Evolutionary conservation across 2,888 invertebrate genomes (phyloP), one percentile per base, ranked within the genome.

Genomic region (Andrena dorsata): DNA sequence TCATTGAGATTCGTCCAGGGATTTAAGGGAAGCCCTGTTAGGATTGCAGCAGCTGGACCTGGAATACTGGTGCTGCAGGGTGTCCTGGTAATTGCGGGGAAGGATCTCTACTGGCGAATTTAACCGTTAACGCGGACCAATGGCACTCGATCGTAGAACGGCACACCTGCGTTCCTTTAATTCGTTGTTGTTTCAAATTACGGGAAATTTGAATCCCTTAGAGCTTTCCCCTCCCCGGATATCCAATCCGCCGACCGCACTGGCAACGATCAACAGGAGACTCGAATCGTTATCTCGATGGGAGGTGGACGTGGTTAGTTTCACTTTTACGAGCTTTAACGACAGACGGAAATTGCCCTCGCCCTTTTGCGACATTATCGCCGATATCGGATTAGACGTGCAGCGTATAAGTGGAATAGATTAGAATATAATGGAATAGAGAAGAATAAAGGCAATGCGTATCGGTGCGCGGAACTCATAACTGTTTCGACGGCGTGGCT

Each of bases 11-110:
- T 77, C 53, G 69, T 73, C 35, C 35, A 2, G 78, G 51, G 72
- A 76, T 76, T 76, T 61, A 64, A 66, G 71, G 28, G 65, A 30
- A 65, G 72, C 49, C 28, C 32, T 23, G 49, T 68, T 56, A 49
- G 53, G 73, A 70, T 84, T 80, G 58, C 58, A 65, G 65, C 81
- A 84, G 79, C 73, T 80, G 83, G 60, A 35, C 23, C 56, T 20
- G 58, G 51, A 64, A 66, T 66, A 76, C 65, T 64, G 63, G 41
- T 51, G 60, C 8, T 56, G 30, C 77, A 53, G 73, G 63, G 68
- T 78, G 53, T 65, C 32, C 26, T 74, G 72, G 35, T 75, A 82
- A 82, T 82, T 66, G 56, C 63, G 4, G 35, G 28, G 41, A 72
- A 47, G 41, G 71, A 80, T 65, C 73, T 72, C 73, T 76, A 49